phyloP scores from a whole-genome alignment of 37 sponge, comb jelly and placozoan genomes.

The Haliclona indistincta region DNA sequence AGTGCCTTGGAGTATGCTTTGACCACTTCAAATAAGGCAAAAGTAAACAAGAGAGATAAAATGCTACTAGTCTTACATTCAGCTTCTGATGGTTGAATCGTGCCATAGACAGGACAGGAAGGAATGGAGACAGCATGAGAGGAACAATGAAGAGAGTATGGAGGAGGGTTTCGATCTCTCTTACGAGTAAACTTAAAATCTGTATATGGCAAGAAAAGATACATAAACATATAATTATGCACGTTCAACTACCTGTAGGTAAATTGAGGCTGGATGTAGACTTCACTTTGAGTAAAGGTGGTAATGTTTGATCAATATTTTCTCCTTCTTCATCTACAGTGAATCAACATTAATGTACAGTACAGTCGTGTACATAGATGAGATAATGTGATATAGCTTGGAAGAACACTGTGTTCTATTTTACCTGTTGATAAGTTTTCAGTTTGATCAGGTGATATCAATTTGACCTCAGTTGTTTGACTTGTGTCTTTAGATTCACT shows the following conservation, averaged over 20 bases:
- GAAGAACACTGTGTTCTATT: no score
- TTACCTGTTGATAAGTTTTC: no score
- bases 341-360: neutral
- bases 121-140: conserved; percentile 8
- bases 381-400: neutral
- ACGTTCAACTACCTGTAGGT: no score
- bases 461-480: no score
- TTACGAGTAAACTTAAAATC: conserved; percentile 8
- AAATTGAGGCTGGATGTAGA: neutral
- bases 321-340: neutral
- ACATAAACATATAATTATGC: no score
- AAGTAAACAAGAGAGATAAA: neutral
- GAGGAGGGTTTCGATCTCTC: conserved; percentile 19
- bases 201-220: neutral
- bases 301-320: neutral
- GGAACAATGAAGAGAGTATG: conserved; percentile 34
- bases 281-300: neutral
- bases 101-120: conserved; percentile 48
- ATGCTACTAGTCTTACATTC: conserved; percentile 7
- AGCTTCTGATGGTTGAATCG: conserved; percentile 4
- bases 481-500: no score
- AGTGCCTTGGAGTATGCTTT: no score
- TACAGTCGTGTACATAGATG: neutral
- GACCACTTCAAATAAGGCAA: neutral
- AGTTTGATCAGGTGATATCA: no score